Base-by-base conservation (phyloP, 2,888 invertebrate genomes). In the Chirona hameri region DNA sequence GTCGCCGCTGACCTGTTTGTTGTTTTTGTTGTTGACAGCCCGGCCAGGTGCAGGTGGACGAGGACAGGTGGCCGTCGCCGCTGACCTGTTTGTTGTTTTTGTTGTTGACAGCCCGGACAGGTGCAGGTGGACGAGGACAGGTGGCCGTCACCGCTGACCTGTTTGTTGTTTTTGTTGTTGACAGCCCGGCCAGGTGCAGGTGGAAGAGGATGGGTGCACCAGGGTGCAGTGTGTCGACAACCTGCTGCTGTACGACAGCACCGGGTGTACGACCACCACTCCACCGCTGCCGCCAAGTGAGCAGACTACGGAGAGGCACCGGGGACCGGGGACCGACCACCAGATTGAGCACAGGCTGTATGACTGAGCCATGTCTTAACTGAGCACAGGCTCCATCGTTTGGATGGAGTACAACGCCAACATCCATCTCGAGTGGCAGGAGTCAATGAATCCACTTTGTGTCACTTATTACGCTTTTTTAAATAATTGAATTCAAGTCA, bases 141-240 rank as follows among this genome's bases (percentile, higher is more conserved):
- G 12, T 10, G 39, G 86, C 88, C 24, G 91, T 91, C 39, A 7
- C 39, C 39, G 39, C 39, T 39, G 39, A 39, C 39, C 39, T 39
- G 39, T 7, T 39, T 52, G 52, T 12, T 52, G 15, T 52, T 4
- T 7, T 39, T 52, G 52, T 57, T 46, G 52, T 31, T 10, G 24
- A 48, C 88, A 94, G 92, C 95, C 96, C 0, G 93, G 93, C 29
- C 91, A 91, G 82, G 90, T 92, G 0, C 87, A 91, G 4, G 10
- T n/a, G 39, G 86, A 88, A 24, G 91, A 91, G 86, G 89, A 89
- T 0, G 91, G 91, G 0, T 94, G 94, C 86, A 91, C 92, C 86
- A 90, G 91, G 24, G 96, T 96, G 86, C 95, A 95, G 86, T 96
- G 96, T 86, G 89, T 94, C 14, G 91, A 93, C 86, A 95, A 96